phyloP scores from a whole-genome alignment of 1,140 invertebrate genomes.

The Chionoecetes opilio region DNA sequence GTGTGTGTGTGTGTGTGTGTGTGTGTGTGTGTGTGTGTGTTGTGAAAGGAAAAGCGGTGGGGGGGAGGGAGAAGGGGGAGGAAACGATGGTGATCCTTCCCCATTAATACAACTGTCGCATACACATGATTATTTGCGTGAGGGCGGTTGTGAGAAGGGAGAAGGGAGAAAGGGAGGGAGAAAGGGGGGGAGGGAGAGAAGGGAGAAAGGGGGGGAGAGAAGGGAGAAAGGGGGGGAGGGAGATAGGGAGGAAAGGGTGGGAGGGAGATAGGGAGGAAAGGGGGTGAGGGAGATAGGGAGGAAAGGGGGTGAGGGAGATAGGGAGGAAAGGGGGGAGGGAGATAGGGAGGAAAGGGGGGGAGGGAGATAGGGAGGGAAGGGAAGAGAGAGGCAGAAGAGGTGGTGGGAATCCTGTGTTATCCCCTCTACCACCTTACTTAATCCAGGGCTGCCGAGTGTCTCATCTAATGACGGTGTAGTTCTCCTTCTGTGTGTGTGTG shows the following conservation, averaged over 20 bases:
- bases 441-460: background rate
- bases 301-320: background rate
- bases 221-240: background rate
- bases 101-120: constrained; percentile 5
- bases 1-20: too few species aligned
- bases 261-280: constrained; percentile 16
- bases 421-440: background rate
- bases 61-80: too few species aligned
- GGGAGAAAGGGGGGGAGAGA: too few species aligned
- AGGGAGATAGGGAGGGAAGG: background rate
- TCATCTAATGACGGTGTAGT: background rate
- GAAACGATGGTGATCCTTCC: background rate
- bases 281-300: background rate
- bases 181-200: background rate
- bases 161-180: background rate
- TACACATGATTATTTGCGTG: constrained; percentile 9
- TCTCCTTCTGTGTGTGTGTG: background rate
- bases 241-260: background rate
- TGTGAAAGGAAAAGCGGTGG: too few species aligned
- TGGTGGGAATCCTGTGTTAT: background rate
- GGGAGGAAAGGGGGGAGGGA: background rate
- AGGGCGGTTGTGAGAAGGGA: constrained; percentile 17
- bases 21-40: too few species aligned
- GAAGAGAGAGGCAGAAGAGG: background rate
- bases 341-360: constrained; percentile 22